A percentile compares a stretch with the other conserved stretches of the same genome.
Conservation (phyloP, 2,888 invertebrate genomes). For the Platynereis dumerilii region DNA sequence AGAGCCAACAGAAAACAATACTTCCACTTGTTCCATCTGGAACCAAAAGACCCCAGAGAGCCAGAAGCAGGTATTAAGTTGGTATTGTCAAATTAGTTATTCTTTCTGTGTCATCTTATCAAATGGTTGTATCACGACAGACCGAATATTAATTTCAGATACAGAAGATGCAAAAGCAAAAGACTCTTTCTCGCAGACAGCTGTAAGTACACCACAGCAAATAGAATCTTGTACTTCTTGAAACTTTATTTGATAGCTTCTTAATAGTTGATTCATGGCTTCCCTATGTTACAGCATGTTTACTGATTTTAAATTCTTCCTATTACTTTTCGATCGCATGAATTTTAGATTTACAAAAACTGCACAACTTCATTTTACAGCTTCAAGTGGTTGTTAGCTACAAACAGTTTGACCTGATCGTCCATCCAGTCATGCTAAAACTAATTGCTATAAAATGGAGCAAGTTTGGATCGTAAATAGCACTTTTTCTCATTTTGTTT, state of each 20-base stretch:
- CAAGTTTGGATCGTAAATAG: slow-evolving; percentile 50
- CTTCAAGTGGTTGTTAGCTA: slow-evolving; percentile 50
- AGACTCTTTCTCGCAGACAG: slow-evolving; percentile 23
- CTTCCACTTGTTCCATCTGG: slow-evolving; percentile 51
- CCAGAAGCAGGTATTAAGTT: slow-evolving; percentile 1
- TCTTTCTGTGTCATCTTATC: not conserved
- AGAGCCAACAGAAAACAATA: slow-evolving; percentile 59
- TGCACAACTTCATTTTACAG: slow-evolving; percentile 31
- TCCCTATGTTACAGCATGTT: too few species aligned
- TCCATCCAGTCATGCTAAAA: slow-evolving; percentile 44
- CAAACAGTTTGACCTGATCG: slow-evolving; percentile 53
- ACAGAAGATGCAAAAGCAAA: slow-evolving; percentile 2
- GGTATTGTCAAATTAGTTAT: not conserved
- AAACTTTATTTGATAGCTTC: not conserved
- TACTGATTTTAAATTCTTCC: too few species aligned
- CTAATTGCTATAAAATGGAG: slow-evolving; percentile 50
- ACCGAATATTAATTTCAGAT: slow-evolving; percentile 22
- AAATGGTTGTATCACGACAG: too few species aligned
- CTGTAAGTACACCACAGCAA: slow-evolving; percentile 23
- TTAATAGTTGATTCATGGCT: too few species aligned
- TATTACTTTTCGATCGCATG: too few species aligned
- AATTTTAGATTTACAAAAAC: too few species aligned
- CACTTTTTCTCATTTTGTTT: not conserved
- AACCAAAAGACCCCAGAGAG: slow-evolving; percentile 39
- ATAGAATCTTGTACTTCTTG: not conserved